Conservation (phyloP, 2,888 invertebrate species). For the Polietes domitor region DNA sequence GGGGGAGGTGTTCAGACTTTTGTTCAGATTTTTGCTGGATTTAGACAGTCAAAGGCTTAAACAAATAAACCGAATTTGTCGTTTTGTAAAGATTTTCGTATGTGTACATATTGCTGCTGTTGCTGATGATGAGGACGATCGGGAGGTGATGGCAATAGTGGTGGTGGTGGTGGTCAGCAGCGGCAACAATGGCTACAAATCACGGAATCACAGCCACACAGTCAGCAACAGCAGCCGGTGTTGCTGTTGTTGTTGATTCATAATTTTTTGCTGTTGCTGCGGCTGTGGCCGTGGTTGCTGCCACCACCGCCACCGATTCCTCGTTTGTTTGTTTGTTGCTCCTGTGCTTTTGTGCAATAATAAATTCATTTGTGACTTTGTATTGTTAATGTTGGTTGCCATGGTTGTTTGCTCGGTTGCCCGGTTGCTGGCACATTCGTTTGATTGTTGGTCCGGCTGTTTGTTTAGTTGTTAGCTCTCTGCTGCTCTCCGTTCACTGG, state of each 20-base stretch:
- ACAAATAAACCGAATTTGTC: conserved; percentile 65
- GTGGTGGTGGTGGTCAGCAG: background rate
- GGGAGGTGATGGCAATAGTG: conserved; percentile 1
- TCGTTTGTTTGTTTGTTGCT: conserved; percentile 22
- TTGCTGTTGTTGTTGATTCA: conserved; percentile 49
- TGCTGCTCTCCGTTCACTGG: conserved; percentile 51
- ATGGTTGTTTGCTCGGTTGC: conserved; percentile 45
- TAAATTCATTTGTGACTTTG: conserved; percentile 74
- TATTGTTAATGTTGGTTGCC: conserved; percentile 49
- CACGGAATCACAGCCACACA: background rate
- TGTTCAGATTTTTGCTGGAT: background rate
- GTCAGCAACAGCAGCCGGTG: conserved; percentile 22
- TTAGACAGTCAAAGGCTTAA: conserved; percentile 54
- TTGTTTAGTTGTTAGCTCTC: conserved; percentile 20
- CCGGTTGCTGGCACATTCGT: background rate
- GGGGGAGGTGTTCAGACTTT: background rate
- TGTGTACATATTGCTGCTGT: conserved; percentile 51
- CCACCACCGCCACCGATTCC: too few species aligned
- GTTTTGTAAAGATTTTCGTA: conserved; percentile 42
- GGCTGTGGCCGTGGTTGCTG: conserved; percentile 19
- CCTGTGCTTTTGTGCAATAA: conserved; percentile 67
- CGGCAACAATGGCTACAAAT: conserved; percentile 27
- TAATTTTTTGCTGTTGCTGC: conserved; percentile 49
- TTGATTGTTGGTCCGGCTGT: conserved; percentile 8
- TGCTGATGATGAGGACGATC: conserved; percentile 15